A percentile compares a stretch with the other conserved stretches of the same genome.
phyloP scores from a whole-genome alignment of 2,797 vertebrate genomes.

The Podarcis siculus region DNA sequence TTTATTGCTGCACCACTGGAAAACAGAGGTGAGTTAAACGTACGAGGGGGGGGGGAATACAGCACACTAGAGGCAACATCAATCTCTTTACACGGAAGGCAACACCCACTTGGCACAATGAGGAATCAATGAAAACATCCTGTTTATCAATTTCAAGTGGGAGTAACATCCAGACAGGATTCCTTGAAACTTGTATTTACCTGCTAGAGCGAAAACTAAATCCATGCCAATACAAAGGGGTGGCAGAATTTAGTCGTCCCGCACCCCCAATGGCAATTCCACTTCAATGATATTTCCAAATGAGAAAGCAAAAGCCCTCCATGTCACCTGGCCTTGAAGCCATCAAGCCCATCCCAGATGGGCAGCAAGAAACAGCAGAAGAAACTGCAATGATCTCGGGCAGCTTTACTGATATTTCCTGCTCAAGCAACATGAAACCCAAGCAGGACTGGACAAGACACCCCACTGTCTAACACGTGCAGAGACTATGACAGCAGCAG shows the following conservation, averaged over 20 bases:
- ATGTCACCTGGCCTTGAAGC: not conserved
- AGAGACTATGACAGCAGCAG: not conserved
- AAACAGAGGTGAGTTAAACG: not conserved
- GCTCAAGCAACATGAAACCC: not conserved
- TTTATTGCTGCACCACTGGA: not conserved
- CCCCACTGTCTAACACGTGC: not conserved
- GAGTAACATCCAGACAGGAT: not conserved
- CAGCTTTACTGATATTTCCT: not conserved
- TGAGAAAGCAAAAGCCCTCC: not conserved
- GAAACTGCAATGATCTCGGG: not conserved
- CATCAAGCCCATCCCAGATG: not conserved
- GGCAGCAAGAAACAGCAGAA: not conserved
- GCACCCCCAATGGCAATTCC: too few relatives aligned
- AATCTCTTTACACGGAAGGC: not conserved
- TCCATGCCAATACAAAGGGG: not conserved
- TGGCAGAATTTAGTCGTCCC: not conserved
- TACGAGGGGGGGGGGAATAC: too few relatives aligned
- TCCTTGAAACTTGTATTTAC: not conserved
- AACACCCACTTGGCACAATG: not conserved
- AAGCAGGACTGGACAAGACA: not conserved
- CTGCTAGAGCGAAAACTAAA: not conserved
- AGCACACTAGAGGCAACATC: accelerated
- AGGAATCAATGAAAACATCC: not conserved
- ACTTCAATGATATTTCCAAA: not conserved
- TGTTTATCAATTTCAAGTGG: slow-evolving; percentile 9